Evolutionary conservation across 2,888 invertebrate genomes (phyloP).

Genomic region (Eupithecia vulgata): DNA sequence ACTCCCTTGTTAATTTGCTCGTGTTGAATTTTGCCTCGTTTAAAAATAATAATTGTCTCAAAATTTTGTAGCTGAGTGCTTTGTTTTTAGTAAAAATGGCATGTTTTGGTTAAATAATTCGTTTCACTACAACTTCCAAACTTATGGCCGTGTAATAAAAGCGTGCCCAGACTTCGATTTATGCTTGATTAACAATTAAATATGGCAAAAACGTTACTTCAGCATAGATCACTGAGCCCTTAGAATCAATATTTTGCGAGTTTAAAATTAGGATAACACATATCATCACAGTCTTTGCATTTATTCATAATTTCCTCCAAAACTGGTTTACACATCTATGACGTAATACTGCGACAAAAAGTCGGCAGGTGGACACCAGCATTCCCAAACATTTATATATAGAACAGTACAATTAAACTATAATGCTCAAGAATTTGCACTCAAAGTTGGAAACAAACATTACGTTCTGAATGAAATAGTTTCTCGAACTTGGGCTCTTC

Average conservation of each 20-base stretch:
- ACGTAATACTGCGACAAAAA: background rate
- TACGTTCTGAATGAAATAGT: constrained; percentile 62
- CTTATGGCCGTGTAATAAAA: background rate
- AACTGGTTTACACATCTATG: background rate
- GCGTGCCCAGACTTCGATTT: too few species aligned
- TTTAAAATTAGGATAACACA: background rate
- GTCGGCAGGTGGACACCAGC: background rate
- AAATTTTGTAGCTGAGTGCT: background rate
- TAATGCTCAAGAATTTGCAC: constrained; percentile 53
- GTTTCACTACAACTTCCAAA: background rate
- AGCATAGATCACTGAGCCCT: too few species aligned
- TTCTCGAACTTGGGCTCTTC: constrained; percentile 54
- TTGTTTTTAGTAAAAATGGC: background rate
- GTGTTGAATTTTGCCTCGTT: constrained; percentile 14
- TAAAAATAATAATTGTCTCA: constrained; percentile 13
- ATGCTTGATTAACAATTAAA: too few species aligned
- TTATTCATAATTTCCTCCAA: background rate
- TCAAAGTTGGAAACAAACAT: constrained; percentile 57
- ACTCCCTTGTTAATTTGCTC: constrained; percentile 24
- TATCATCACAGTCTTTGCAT: background rate
- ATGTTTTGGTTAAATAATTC: background rate
- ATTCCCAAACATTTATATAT: constrained; percentile 34
- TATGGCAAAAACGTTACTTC: too few species aligned
- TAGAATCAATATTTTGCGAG: background rate
- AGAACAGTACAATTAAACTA: constrained; percentile 52